phyloP scores from a whole-genome alignment of 2,888 invertebrate genomes.

The Drosophila buzzatii region DNA sequence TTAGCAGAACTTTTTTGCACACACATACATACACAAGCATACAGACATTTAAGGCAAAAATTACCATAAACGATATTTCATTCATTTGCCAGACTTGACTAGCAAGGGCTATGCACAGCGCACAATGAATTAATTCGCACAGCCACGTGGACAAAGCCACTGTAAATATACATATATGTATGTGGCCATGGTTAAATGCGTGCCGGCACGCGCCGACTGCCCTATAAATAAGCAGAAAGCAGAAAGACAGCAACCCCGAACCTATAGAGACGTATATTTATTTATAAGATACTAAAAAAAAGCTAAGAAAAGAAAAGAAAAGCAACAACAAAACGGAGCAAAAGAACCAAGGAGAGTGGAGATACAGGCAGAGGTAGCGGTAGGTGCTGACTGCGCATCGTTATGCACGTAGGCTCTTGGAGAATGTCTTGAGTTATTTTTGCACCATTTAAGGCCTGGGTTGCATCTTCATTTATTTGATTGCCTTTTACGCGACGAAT shows the following conservation, averaged over 20 bases:
- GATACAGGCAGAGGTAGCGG: neutral
- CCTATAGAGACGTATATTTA: constrained; percentile 33
- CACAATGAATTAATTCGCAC: constrained; percentile 62
- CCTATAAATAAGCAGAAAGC: constrained; percentile 66
- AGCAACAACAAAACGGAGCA: constrained; percentile 3
- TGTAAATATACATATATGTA: constrained; percentile 15
- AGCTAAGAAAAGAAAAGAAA: neutral
- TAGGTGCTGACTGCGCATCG: constrained; percentile 33
- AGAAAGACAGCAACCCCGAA: constrained; percentile 34
- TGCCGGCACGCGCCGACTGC: constrained; percentile 71
- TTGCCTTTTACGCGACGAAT: constrained; percentile 61
- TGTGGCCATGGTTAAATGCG: constrained; percentile 31
- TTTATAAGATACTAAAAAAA: constrained; percentile 20
- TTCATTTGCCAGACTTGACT: constrained; percentile 62
- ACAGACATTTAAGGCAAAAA: constrained; percentile 51
- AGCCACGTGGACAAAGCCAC: constrained; percentile 55
- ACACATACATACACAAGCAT: constrained; percentile 9
- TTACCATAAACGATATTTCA: constrained; percentile 74
- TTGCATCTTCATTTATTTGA: constrained; percentile 76
- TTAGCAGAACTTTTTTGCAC: constrained; percentile 49
- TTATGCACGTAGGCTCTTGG: constrained; percentile 62
- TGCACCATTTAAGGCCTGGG: constrained; percentile 62
- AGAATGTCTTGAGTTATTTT: constrained; percentile 68
- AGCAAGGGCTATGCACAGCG: constrained; percentile 12
- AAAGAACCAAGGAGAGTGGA: constrained; percentile 1